These are phyloP conservation scores for Sepiola atlantica DNA, from an alignment of 2,888 invertebrate genomes.

Conservation along the genomic window DNA sequence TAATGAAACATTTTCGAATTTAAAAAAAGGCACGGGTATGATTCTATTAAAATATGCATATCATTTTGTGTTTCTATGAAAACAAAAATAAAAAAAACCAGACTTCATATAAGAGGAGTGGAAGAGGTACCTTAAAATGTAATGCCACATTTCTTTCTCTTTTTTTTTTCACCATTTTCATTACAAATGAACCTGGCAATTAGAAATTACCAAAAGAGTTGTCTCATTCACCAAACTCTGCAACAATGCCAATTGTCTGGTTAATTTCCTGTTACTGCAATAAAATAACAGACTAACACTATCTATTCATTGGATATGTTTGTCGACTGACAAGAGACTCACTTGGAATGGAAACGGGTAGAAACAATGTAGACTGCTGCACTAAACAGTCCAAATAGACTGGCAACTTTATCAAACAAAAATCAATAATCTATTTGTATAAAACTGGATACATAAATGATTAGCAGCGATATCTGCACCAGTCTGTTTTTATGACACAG, in stretches of 20 bases:
- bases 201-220: background rate
- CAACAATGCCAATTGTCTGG: slow-evolving; percentile 22
- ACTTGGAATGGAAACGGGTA: background rate
- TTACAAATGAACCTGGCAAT: background rate
- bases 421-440: slow-evolving; percentile 32
- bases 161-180: background rate
- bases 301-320: slow-evolving; percentile 11
- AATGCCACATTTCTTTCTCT: background rate
- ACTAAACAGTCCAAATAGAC: background rate
- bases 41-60: background rate
- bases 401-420: slow-evolving; percentile 18
- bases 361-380: slow-evolving; percentile 3
- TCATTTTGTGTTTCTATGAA: background rate
- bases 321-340: background rate
- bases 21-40: background rate
- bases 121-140: background rate
- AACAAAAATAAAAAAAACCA: background rate
- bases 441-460: background rate
- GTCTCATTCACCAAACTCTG: background rate
- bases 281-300: background rate
- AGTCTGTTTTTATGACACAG: background rate
- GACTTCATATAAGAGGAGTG: background rate
- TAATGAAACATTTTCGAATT: background rate
- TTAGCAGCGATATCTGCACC: slow-evolving; percentile 12
- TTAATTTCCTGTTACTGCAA: background rate